Evolutionary conservation across 2,797 vertebrate genomes (phyloP).

Genomic region (Poecilia velifera): DNA sequence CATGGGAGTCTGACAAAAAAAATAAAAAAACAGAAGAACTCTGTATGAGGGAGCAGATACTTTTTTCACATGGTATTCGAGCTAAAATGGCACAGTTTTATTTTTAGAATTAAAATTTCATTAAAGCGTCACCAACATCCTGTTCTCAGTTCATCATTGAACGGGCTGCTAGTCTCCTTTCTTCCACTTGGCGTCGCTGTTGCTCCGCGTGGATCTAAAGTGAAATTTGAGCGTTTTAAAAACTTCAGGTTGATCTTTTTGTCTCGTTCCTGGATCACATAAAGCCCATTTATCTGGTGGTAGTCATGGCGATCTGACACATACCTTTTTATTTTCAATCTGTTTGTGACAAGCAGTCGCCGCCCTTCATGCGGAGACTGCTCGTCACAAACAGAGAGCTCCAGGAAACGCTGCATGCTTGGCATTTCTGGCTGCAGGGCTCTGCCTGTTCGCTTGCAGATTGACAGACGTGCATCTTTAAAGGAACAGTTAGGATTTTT

Average conservation of each 20-base stretch:
- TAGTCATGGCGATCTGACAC: not conserved
- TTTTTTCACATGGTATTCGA: not conserved
- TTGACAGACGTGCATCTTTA: not conserved
- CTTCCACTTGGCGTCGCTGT: slow-evolving; percentile 46
- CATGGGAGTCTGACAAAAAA: not conserved
- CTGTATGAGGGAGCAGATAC: not conserved
- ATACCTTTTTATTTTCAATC: too few relatives aligned
- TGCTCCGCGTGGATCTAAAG: not conserved
- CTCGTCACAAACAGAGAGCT: not conserved
- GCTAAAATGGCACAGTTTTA: not conserved
- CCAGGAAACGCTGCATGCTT: not conserved
- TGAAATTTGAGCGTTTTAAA: not conserved
- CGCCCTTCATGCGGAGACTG: too few relatives aligned
- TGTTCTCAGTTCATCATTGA: not conserved
- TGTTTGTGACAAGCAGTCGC: not conserved
- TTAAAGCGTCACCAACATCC: not conserved
- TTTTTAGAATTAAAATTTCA: not conserved
- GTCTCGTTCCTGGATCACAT: too few relatives aligned
- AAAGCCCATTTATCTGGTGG: not conserved
- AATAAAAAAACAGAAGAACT: not conserved
- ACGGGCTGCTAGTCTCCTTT: not conserved
- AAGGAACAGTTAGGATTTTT: not conserved
- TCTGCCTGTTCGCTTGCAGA: not conserved
- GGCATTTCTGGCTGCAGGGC: not conserved
- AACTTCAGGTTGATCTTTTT: not conserved